Evolutionary conservation across 1,140 invertebrate genomes (phyloP).

Genomic region (Ptiloglossa arizonensis): DNA sequence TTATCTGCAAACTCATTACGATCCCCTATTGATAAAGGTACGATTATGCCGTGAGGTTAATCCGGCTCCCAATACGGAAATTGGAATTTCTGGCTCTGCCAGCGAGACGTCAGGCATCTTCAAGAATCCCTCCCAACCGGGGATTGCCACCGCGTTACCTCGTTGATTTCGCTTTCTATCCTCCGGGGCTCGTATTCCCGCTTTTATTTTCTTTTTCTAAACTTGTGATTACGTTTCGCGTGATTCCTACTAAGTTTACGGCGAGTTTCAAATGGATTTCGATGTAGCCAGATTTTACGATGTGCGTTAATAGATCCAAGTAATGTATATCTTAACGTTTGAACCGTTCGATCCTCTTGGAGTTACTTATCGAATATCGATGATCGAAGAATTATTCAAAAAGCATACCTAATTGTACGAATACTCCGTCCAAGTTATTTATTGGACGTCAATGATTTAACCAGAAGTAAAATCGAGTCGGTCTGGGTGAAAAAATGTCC

Average conservation of each 20-base stretch:
- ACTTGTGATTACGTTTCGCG: slow-evolving; percentile 17
- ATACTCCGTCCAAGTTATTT: too few relatives aligned
- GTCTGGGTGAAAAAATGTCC: slow-evolving; percentile 27
- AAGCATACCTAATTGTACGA: too few relatives aligned
- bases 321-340: too few relatives aligned
- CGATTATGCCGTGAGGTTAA: slow-evolving; percentile 76
- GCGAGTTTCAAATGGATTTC: slow-evolving; percentile 55
- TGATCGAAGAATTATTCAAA: too few relatives aligned
- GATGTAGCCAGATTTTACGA: slow-evolving; percentile 48
- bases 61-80: slow-evolving; percentile 75
- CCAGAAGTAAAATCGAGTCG: neutral
- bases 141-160: slow-evolving; percentile 1
- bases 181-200: neutral
- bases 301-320: too few relatives aligned
- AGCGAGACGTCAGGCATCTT: slow-evolving; percentile 72
- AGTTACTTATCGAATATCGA: too few relatives aligned
- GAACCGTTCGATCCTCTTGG: neutral
- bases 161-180: neutral
- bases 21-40: slow-evolving; percentile 81
- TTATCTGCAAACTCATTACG: slow-evolving; percentile 81
- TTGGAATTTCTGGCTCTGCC: slow-evolving; percentile 78
- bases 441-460: too few relatives aligned
- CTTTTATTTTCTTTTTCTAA: neutral
- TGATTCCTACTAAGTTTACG: slow-evolving; percentile 53
- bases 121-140: slow-evolving; percentile 66